A percentile compares a stretch with the other conserved stretches of the same genome.
These are phyloP conservation scores for Falco columbarius DNA, from an alignment of 2,797 vertebrate species.

Conservation along the genomic window DNA sequence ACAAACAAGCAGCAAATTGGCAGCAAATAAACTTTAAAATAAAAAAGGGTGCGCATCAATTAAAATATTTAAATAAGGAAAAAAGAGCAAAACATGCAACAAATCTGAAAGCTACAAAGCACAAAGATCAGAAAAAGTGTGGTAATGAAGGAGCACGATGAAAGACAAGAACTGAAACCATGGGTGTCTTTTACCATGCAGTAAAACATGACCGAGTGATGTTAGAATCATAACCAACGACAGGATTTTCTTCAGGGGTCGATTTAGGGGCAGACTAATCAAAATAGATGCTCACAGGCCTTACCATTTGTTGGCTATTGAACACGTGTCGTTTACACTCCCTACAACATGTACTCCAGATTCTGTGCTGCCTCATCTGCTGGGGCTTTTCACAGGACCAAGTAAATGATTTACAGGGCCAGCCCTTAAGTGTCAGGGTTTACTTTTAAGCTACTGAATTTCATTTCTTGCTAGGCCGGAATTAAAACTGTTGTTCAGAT, in stretches of 20 bases:
- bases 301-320: neutral
- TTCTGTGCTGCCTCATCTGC: neutral
- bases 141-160: conserved; percentile 73
- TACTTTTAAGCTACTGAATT: neutral
- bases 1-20: conserved; percentile 82
- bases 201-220: conserved; percentile 77
- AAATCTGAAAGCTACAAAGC: conserved; percentile 74
- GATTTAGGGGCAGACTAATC: conserved; percentile 85
- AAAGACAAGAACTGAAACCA: conserved; percentile 72
- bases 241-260: conserved; percentile 87
- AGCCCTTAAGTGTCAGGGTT: neutral
- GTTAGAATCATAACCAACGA: conserved; percentile 77
- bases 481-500: neutral
- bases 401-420: neutral
- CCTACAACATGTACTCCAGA: neutral
- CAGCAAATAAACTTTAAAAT: conserved; percentile 78
- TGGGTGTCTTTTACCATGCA: conserved; percentile 86
- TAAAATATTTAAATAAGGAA: conserved; percentile 71
- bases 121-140: conserved; percentile 75
- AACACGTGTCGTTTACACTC: neutral
- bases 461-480: neutral
- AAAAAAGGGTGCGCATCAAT: conserved; percentile 75
- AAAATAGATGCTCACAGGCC: conserved; percentile 76
- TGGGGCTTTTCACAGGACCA: neutral
- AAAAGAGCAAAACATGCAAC: conserved; percentile 77